A percentile compares a stretch with the other conserved stretches of the same genome.
phyloP scores from a whole-genome alignment of 2,113 vertebrate genomes.

The Tachysurus vachellii region DNA sequence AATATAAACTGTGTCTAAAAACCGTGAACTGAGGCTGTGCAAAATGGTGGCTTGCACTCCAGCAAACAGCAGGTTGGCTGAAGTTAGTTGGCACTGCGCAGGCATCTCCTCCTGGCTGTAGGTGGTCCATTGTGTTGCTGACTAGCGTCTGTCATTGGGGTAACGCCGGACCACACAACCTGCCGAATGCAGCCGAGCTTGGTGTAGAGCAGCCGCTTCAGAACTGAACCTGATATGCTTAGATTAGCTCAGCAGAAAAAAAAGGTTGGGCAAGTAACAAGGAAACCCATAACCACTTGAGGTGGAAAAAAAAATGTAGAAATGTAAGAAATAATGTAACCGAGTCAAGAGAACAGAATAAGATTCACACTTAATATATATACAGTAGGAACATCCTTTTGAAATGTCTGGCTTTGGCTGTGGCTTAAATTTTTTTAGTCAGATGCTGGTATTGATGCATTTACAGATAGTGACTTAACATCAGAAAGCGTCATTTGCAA shows the following conservation, averaged over 20 bases:
- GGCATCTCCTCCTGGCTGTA: slow-evolving; percentile 50
- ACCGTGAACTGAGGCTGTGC: background rate
- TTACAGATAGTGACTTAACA: slow-evolving; percentile 4
- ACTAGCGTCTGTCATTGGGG: slow-evolving; percentile 52
- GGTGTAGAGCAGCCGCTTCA: slow-evolving; percentile 61
- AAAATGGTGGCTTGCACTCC: background rate
- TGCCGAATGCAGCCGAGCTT: slow-evolving; percentile 58
- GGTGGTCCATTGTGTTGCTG: slow-evolving; percentile 63
- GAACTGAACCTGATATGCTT: slow-evolving; percentile 68
- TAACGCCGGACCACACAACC: slow-evolving; percentile 70
- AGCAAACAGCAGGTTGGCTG: background rate
- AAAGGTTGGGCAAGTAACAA: slow-evolving; percentile 53
- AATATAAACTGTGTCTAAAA: background rate
- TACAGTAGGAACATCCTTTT: slow-evolving; percentile 29
- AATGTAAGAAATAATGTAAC: slow-evolving; percentile 18
- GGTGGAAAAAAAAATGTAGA: background rate
- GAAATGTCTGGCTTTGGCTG: slow-evolving; percentile 35
- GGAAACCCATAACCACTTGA: slow-evolving; percentile 42
- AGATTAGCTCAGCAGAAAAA: slow-evolving; percentile 64
- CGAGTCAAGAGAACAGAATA: slow-evolving; percentile 3
- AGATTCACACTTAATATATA: slow-evolving; percentile 13
- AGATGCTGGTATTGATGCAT: slow-evolving; percentile 22
- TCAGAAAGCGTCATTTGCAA: background rate
- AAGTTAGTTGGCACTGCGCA: slow-evolving; percentile 15
- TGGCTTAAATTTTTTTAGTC: slow-evolving; percentile 1